Evolutionary conservation across 2,888 invertebrate genomes (phyloP), one percentile per base, ranked within the genome.

Genomic region (Melanchra persicariae): DNA sequence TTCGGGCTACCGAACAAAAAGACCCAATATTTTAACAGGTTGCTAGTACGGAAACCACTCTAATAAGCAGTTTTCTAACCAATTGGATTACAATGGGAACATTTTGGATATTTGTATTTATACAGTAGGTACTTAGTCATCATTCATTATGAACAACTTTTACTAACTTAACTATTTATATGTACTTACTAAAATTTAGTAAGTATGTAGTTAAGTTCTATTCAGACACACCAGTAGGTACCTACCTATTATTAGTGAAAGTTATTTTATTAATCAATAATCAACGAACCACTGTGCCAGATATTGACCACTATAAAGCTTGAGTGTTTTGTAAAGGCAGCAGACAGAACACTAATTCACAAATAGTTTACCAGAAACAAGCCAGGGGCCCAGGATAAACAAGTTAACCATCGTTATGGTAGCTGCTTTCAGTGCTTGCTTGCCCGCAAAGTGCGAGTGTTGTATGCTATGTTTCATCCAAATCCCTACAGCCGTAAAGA

Each of bases 351-450:
- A 55, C n/a, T 19, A 55, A 17, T n/a, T 69, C 37, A 22, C 17
- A 34, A 17, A 40, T 4, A 54, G 22, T 68, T 69, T 54, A 55
- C 2, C 22, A 57, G 19, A 19, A 30, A 40, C 22, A 40, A 15
- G 47, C 5, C 12, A 24, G 30, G 37, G 40, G 19, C 30, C 8
- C 8, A n/a, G 40, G 37, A 30, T 57, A 47, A 47, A 47, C 37
- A 26, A 68, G 26, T 22, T 37, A 26, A 55, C 55, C 22, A 57
- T 70, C 15, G 70, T 30, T 30, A 49, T 40, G 19, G 58, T 19
- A 49, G 70, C 40, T 69, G 70, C 40, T 69, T 70, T 58, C 54
- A 69, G 45, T 22, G 37, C 37, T 55, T 66, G 66, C 34, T n/a
- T 43, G 22, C 30, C 34, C 40, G 40, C 22, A 22, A 43, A 52